Base-by-base conservation (phyloP, 2,888 invertebrate genomes). In the Steinernema scapterisci region DNA sequence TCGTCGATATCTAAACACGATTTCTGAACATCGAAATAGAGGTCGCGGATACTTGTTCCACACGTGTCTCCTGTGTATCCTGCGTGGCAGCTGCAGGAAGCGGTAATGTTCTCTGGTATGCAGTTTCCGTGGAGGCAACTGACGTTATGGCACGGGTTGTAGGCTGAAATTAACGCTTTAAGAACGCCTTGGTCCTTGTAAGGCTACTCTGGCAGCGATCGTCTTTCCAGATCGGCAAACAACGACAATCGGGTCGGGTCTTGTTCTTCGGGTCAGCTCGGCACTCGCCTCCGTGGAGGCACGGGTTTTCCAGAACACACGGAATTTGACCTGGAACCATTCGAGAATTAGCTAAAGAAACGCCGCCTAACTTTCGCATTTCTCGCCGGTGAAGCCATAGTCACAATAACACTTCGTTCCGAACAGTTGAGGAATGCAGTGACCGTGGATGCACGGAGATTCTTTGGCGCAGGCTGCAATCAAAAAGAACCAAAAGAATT, bases 1-100 rank as follows among this genome's bases (percentile, higher is more conserved):
- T 63, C 70, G 52, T 76, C 54, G 6, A 75, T 70, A 0, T 77
- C 76, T 76, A 27, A 70, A 75, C 25, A 16, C 25, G n/a, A 9
- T 71, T 31, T 13, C 23, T 43, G 1, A 38, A 9, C 21, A 52
- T 70, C 6, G 3, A 2, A 46, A n/a, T 5, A 21, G n/a, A 21
- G n/a, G n/a, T n/a, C n/a, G n/a, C 31, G 3, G 45, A 70, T 38
- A 75, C 75, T 23, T 44, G 5, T n/a, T 11, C 38, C 72, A 31
- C 75, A 75, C 5, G 16, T 25, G n/a, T 9, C 19, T 31, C 75
- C 75, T 13, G 23, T 73, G 52, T 75, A 75, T 0, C 75, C 75
- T 13, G 72, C 43, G 5, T 44, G 43, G 43, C 75, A 75, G 9
- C 46, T 27, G 19, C 75, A 75, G 9, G 38, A 38, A 38, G 38